Evolutionary conservation across 2,797 vertebrate species (phyloP).

Genomic region (Hybognathus amarus): DNA sequence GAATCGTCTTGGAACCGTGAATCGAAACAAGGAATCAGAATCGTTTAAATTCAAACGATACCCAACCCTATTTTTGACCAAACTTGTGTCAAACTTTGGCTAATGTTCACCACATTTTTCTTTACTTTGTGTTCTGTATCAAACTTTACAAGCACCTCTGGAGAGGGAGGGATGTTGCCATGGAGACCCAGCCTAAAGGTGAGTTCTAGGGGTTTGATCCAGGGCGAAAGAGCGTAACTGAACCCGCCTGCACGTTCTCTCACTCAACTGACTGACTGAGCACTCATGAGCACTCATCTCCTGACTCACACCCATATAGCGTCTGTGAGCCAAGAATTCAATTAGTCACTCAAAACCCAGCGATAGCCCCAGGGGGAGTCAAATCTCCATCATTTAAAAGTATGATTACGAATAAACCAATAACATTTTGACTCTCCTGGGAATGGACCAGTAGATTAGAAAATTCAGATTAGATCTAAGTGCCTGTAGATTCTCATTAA

Average conservation of each 20-base stretch:
- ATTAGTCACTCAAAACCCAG: slow-evolving; percentile 78
- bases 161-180: slow-evolving; percentile 65
- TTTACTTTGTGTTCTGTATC: background rate
- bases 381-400: slow-evolving; percentile 83
- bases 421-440: slow-evolving; percentile 84
- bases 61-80: background rate
- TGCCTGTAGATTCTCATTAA: slow-evolving; percentile 96
- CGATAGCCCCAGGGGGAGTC: slow-evolving; percentile 77
- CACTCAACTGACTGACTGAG: slow-evolving; percentile 68
- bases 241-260: slow-evolving; percentile 64
- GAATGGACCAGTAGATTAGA: slow-evolving; percentile 87
- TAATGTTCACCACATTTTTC: background rate
- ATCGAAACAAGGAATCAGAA: too few relatives aligned
- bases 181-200: slow-evolving; percentile 67
- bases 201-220: slow-evolving; percentile 69
- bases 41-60: too few relatives aligned
- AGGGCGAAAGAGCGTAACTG: slow-evolving; percentile 62
- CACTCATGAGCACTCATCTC: slow-evolving; percentile 52
- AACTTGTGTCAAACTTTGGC: background rate
- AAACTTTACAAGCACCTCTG: background rate
- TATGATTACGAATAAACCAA: slow-evolving; percentile 87
- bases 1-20: too few relatives aligned
- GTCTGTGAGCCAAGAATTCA: slow-evolving; percentile 76
- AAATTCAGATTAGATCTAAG: slow-evolving; percentile 85
- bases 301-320: slow-evolving; percentile 64